Conservation (phyloP, 2,888 invertebrate species). For the Tridacna crocea region DNA sequence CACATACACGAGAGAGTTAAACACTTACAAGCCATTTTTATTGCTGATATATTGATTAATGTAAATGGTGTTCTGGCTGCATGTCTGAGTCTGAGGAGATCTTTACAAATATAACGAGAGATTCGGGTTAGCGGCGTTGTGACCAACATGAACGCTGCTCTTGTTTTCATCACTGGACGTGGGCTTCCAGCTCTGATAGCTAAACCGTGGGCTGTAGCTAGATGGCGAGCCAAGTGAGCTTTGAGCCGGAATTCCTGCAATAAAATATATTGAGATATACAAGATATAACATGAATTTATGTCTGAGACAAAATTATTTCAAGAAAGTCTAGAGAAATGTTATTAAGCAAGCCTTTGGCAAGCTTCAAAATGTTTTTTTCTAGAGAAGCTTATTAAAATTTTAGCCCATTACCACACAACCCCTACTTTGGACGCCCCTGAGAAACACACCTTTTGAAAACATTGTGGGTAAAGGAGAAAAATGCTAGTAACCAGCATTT, state of each 20-base stretch:
- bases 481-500: too few relatives aligned
- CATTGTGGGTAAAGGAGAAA: too few relatives aligned
- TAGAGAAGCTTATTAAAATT: too few relatives aligned
- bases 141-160: constrained; percentile 97
- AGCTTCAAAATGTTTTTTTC: too few relatives aligned
- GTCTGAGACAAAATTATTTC: neutral
- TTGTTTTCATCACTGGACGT: constrained; percentile 97
- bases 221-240: constrained; percentile 96
- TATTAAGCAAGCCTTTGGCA: too few relatives aligned
- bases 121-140: constrained; percentile 95
- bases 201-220: constrained; percentile 94
- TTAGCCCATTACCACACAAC: too few relatives aligned
- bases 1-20: neutral
- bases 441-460: too few relatives aligned
- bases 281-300: too few relatives aligned
- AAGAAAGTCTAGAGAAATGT: too few relatives aligned
- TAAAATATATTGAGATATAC: neutral
- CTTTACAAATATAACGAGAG: constrained; percentile 93
- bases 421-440: too few relatives aligned
- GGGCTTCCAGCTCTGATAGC: constrained; percentile 91
- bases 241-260: constrained; percentile 94
- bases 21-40: constrained; percentile 93
- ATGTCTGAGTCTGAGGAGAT: constrained; percentile 91
- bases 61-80: constrained; percentile 94
- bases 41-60: constrained; percentile 87